Evolutionary conservation across 2,797 vertebrate species (phyloP), one percentile per base, ranked within the genome.

Genomic region (Antrozous pallidus): DNA sequence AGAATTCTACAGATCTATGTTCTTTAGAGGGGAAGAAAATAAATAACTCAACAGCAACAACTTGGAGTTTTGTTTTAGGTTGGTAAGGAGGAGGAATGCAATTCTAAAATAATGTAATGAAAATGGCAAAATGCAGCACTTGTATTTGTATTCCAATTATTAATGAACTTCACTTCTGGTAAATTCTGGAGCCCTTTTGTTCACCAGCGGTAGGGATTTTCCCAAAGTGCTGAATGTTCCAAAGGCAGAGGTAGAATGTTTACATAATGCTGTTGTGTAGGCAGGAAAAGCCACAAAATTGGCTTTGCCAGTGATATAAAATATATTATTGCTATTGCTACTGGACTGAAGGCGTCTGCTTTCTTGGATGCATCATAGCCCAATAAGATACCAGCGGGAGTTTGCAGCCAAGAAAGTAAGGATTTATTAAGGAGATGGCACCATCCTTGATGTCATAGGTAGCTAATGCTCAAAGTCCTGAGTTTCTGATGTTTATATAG

Each of bases 1-100:
- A 81, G 63, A 69, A 78, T 73, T 85, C 61, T 81, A 81, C 73
- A 81, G 81, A 51, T 90, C 65, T 86, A 20, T 90, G 56, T 81
- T 82, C 58, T 28, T 71, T 18, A 61, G 73, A 67, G 8, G 12
- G 40, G 54, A 92, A 90, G 65, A 91, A 79, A 92, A 77, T 33
- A 93, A 95, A 56, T 12, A 81, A 58, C 49, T 65, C 42, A 40
- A 81, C 5, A 82, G 20, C 11, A 88, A 65, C n/a, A 73, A 78
- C 16, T 26, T n/a, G 42, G n/a, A 36, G 36, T 78, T 54, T 93
- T 94, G 49, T 88, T 77, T 80, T 26, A 45, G 36, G 11, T 24
- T 13, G n/a, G 13, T 17, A 51, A 42, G 42, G 63, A 85, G 10
- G 45, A 90, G 18, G 10, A 8, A 26, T 79, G 11, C 14, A 36